phyloP scores from a whole-genome alignment of 2,888 invertebrate genomes.

The Eulithis testata region DNA sequence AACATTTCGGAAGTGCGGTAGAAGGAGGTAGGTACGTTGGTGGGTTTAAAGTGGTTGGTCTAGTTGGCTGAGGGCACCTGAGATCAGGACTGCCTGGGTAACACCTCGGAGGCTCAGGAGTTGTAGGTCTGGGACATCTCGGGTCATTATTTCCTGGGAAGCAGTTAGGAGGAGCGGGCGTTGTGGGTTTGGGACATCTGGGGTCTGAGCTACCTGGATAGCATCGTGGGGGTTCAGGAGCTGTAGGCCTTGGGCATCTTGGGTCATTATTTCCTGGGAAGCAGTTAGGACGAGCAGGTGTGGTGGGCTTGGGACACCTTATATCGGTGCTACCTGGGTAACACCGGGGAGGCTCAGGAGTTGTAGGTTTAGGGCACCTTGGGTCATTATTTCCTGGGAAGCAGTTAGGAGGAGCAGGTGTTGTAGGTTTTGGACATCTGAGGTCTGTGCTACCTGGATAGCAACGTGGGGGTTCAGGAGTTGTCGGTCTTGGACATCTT shows the following conservation, averaged over 20 bases:
- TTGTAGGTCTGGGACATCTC: constrained; percentile 53
- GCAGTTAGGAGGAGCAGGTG: constrained; percentile 42
- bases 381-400: constrained; percentile 39
- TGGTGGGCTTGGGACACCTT: constrained; percentile 41
- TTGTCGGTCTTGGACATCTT: constrained; percentile 32
- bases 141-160: constrained; percentile 51
- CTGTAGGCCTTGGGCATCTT: constrained; percentile 46
- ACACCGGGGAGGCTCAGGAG: constrained; percentile 52
- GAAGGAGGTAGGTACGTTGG: constrained; percentile 49
- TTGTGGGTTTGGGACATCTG: constrained; percentile 22
- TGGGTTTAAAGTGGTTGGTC: constrained; percentile 45
- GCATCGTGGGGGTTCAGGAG: constrained; percentile 36
- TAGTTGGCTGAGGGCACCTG: constrained; percentile 33
- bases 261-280: constrained; percentile 42
- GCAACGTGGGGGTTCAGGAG: constrained; percentile 41
- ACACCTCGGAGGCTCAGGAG: constrained; percentile 45
- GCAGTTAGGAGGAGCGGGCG: constrained; percentile 9
- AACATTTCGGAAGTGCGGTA: constrained; percentile 14
- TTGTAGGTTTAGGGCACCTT: constrained; percentile 29
- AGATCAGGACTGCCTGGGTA: constrained; percentile 42
- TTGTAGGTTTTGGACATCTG: constrained; percentile 38
- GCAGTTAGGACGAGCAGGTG: constrained; percentile 46
- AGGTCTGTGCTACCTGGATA: constrained; percentile 39
- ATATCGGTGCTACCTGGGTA: constrained; percentile 43
- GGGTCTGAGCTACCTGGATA: constrained; percentile 28